Conservation (phyloP, 2,888 invertebrate genomes). For the Dasypolia templi region DNA sequence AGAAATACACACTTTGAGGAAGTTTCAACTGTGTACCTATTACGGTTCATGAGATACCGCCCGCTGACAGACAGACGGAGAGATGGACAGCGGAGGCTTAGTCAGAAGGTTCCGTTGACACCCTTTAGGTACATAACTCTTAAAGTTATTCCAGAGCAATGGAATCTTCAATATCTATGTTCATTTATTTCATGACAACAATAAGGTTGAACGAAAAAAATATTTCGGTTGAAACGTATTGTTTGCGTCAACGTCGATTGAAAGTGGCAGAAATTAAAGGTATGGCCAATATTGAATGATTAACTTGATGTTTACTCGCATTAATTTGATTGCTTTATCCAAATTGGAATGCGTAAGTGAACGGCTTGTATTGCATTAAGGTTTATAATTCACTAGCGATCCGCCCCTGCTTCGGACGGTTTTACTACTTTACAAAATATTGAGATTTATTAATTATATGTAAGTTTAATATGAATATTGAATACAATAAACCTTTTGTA, state of each 20-base stretch:
- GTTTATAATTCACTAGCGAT: background rate
- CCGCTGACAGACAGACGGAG: too few relatives aligned
- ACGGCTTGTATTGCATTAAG: background rate
- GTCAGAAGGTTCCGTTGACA: too few relatives aligned
- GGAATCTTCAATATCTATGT: background rate
- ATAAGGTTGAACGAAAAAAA: background rate
- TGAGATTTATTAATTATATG: background rate
- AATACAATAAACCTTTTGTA: background rate
- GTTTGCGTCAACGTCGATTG: slow-evolving; percentile 25
- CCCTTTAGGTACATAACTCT: too few relatives aligned
- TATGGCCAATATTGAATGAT: slow-evolving; percentile 25
- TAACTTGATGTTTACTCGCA: slow-evolving; percentile 33
- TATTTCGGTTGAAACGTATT: background rate
- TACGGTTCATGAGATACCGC: too few relatives aligned
- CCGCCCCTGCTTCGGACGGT: background rate
- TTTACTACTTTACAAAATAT: background rate
- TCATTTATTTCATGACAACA: slow-evolving; percentile 19
- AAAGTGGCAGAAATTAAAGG: slow-evolving; percentile 40
- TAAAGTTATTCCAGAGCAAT: background rate
- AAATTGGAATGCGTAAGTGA: slow-evolving; percentile 2
- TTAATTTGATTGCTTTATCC: slow-evolving; percentile 34
- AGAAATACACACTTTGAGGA: too few relatives aligned
- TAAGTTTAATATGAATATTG: background rate
- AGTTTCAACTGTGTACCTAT: too few relatives aligned
- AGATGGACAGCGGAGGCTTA: too few relatives aligned